Conservation (phyloP, 2,888 invertebrate genomes). For the Phortica okadai region DNA sequence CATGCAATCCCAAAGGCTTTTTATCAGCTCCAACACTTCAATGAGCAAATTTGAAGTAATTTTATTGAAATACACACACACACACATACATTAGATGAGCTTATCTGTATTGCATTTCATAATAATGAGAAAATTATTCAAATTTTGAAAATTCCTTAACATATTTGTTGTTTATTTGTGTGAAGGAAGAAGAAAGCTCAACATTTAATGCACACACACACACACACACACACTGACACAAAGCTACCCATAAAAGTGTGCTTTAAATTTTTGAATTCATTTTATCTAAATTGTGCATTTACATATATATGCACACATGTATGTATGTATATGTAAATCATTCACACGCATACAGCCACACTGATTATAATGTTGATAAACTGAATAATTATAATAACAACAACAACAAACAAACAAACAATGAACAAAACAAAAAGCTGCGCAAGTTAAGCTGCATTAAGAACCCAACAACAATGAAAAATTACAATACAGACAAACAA, state of each 20-base stretch:
- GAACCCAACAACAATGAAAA: conserved; percentile 36
- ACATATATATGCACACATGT: conserved; percentile 20
- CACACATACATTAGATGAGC: no score
- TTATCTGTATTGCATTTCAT: no score
- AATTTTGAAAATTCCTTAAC: no score
- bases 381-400: conserved; percentile 37
- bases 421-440: conserved; percentile 38
- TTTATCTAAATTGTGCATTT: background rate
- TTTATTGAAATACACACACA: no score
- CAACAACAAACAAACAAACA: conserved; percentile 40
- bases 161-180: no score
- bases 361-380: background rate
- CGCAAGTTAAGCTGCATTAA: conserved; percentile 28
- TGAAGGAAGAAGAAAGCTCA: no score
- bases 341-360: background rate
- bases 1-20: no score
- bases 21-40: no score
- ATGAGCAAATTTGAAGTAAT: no score
- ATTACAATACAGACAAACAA: conserved; percentile 43
- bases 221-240: no score
- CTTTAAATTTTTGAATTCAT: background rate
- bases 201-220: no score
- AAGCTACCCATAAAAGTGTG: conserved; percentile 1
- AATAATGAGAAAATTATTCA: no score
- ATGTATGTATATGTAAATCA: background rate